A percentile compares a stretch with the other conserved stretches of the same genome.
Evolutionary conservation across 2,113 vertebrate genomes (phyloP).

Genomic region (Mola mola): DNA sequence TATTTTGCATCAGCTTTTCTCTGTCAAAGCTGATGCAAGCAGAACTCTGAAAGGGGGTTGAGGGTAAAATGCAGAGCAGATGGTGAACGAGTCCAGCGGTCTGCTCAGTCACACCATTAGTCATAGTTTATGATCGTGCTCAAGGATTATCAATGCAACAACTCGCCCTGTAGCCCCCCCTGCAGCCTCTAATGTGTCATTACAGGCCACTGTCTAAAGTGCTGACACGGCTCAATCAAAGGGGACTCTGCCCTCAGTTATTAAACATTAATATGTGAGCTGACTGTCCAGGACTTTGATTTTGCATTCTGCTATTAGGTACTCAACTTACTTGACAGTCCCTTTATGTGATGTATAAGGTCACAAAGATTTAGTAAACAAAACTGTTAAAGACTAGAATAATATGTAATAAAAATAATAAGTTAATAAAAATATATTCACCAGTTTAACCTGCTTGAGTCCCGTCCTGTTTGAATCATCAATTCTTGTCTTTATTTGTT

Average conservation of each 20-base stretch:
- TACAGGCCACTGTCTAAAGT: not conserved
- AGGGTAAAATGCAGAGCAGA: not conserved
- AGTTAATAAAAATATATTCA: not conserved
- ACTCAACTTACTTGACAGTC: not conserved
- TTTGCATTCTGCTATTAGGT: too few species aligned
- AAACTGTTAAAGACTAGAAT: too few species aligned
- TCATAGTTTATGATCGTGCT: too few species aligned
- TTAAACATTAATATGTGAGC: not conserved
- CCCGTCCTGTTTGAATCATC: not conserved
- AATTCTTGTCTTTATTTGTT: not conserved
- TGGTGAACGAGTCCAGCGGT: too few species aligned
- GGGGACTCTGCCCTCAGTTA: not conserved
- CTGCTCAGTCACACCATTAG: too few species aligned
- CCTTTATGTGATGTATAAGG: not conserved
- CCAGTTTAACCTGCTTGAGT: constrained; percentile 15
- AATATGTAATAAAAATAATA: not conserved
- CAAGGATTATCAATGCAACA: too few species aligned
- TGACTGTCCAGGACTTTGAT: not conserved
- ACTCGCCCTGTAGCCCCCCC: not conserved
- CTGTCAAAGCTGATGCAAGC: not conserved
- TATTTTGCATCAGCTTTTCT: not conserved
- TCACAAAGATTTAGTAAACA: too few species aligned
- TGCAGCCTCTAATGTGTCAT: not conserved
- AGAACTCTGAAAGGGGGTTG: too few species aligned
- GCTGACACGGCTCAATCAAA: too few species aligned